phyloP scores from a whole-genome alignment of 2,113 vertebrate species.

The Cololabis saira region DNA sequence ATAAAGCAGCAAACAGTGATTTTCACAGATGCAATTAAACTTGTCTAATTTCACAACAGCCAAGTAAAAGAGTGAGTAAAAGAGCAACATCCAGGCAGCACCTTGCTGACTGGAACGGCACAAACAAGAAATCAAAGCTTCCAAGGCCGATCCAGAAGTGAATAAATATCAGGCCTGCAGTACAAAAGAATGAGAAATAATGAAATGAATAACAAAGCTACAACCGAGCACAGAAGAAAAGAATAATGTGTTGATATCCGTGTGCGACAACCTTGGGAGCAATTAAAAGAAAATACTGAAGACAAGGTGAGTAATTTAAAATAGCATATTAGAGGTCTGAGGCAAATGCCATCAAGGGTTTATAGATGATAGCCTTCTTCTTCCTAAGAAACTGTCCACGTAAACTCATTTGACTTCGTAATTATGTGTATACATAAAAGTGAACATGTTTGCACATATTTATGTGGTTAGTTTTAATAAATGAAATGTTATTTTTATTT shows the following conservation, averaged over 20 bases:
- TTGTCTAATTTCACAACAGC: slow-evolving; percentile 21
- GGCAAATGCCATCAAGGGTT: slow-evolving; percentile 12
- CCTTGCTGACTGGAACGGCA: neutral
- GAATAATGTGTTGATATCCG: neutral
- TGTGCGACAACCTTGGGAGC: neutral
- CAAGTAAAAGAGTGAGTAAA: slow-evolving; percentile 1
- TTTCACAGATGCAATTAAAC: slow-evolving; percentile 38
- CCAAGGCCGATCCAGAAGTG: neutral
- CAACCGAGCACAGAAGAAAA: neutral
- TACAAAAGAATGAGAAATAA: neutral
- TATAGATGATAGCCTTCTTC: slow-evolving; percentile 12
- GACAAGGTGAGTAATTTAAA: slow-evolving; percentile 14
- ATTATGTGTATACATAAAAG: slow-evolving; percentile 17
- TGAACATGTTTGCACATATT: neutral
- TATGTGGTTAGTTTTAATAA: too few species aligned
- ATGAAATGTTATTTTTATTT: too few species aligned
- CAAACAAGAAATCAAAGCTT: slow-evolving; percentile 30
- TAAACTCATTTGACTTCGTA: slow-evolving; percentile 17
- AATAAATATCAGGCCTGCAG: neutral
- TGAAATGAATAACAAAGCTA: neutral
- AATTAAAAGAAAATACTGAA: slow-evolving; percentile 13
- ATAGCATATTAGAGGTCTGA: slow-evolving; percentile 14
- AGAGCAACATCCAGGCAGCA: slow-evolving; percentile 12
- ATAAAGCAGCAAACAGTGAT: slow-evolving; percentile 17
- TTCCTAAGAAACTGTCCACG: slow-evolving; percentile 7